Base-by-base conservation (phyloP, 1,140 invertebrate species). In the Solenopsis fugax region DNA sequence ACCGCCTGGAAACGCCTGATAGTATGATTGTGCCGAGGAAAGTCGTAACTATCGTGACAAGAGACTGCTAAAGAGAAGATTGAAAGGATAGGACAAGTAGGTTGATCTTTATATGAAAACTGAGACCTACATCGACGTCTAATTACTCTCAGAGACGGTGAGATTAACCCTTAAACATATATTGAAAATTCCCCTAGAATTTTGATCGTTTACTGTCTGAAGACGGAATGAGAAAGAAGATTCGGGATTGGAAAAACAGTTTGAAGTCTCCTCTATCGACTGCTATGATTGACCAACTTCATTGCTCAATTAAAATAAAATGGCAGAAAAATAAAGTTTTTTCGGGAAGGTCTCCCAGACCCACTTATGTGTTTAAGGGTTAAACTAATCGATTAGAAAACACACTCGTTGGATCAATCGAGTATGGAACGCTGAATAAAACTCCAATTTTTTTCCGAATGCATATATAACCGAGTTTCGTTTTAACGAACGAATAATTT, bases 401-500 rank as follows among this genome's bases (percentile, higher is more conserved):
- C 18, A 9, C 21, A n/a, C 6, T 54, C 37, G 29, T 56, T 29
- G 58, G 62, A 62, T 6, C 34, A 60, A 45, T 48, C 48, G 45
- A 21, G 3, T 6, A 52, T 16, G 29, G 12, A 56, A 54, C 16
- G 7, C 12, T 24, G n/a, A 21, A 41, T 29, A 29, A 12, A 78
- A 4, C 29, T 4, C 21, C 34, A 18, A 4, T n/a, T 13, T 45
- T 71, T 29, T 34, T 48, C 41, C 9, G 9, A 41, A 69, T 12
- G 24, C n/a, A 13, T 16, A 45, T 29, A 29, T 41, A 52, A 80
- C 4, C 4, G 2, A 84, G 24, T 73, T 81, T 45, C 21, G 16
- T 71, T 84, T 62, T 48, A 54, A 60, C 54, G 60, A 41, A 73
- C 7, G 29, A 60, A 62, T 41, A 84, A 84, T 50, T 84, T 60